Evolutionary conservation across 2,888 invertebrate species (phyloP).

Genomic region (Scaptomyza reducta): DNA sequence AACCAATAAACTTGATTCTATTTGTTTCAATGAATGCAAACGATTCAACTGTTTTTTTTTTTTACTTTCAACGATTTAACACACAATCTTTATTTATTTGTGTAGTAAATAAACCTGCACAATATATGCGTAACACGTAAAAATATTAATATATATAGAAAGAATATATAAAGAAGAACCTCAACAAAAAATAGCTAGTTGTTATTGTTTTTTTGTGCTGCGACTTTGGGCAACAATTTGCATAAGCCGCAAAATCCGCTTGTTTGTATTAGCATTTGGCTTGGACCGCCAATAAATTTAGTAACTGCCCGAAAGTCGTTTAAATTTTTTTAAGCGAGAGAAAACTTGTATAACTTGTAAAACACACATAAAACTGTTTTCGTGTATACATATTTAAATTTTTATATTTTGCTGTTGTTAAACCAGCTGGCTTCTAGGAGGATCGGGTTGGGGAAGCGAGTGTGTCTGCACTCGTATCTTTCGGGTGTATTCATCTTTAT

Average conservation of each 20-base stretch:
- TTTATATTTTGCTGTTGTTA: constrained; percentile 22
- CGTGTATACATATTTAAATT: constrained; percentile 47
- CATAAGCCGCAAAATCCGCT: constrained; percentile 78
- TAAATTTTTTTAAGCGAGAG: constrained; percentile 32
- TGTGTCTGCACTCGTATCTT: constrained; percentile 36
- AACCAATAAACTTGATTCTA: neutral
- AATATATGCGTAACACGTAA: constrained; percentile 15
- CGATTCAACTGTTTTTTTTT: constrained; percentile 13
- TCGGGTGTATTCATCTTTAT: constrained; percentile 74
- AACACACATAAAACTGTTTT: neutral
- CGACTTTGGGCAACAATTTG: constrained; percentile 60
- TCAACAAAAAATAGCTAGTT: constrained; percentile 23
- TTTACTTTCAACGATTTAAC: constrained; percentile 29
- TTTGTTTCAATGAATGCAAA: neutral
- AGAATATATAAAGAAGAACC: constrained; percentile 12
- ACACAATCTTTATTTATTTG: constrained; percentile 58
- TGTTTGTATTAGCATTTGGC: constrained; percentile 73
- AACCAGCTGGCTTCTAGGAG: constrained; percentile 18
- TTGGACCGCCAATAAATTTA: constrained; percentile 62
- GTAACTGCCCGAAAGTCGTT: constrained; percentile 45
- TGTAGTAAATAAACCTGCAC: constrained; percentile 39
- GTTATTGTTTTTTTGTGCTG: constrained; percentile 42
- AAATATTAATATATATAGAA: constrained; percentile 14
- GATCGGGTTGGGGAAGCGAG: neutral
- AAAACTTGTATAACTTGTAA: constrained; percentile 50